phyloP scores from a whole-genome alignment of 2,888 invertebrate species.

The Euproctis similis region DNA sequence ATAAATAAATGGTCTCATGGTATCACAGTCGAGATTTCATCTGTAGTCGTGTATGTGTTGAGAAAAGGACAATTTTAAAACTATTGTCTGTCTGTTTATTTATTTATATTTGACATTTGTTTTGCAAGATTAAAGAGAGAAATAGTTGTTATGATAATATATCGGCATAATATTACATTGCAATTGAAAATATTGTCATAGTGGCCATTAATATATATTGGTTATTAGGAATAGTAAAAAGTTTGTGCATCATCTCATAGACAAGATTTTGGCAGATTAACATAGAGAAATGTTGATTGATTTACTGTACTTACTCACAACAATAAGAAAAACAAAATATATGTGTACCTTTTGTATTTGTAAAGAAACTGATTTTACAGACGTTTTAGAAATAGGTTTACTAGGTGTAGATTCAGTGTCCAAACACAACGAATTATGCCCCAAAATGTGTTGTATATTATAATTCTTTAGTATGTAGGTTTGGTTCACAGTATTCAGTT shows the following conservation, averaged over 20 bases:
- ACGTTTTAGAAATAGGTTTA: constrained; percentile 28
- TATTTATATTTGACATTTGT: constrained; percentile 20
- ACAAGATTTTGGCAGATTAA: constrained; percentile 40
- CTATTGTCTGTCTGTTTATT: constrained; percentile 24
- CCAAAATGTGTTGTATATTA: constrained; percentile 46
- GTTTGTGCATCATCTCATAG: constrained; percentile 11
- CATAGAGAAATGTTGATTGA: too few relatives aligned
- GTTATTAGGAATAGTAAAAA: constrained; percentile 19
- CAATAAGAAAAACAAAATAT: too few relatives aligned
- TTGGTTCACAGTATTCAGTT: constrained; percentile 53
- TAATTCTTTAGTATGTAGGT: constrained; percentile 46
- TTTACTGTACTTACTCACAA: too few relatives aligned
- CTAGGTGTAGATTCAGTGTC: constrained; percentile 36
- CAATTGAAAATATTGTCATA: constrained; percentile 29
- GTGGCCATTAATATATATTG: constrained; percentile 59
- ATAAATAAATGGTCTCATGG: constrained; percentile 36
- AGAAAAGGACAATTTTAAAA: constrained; percentile 9
- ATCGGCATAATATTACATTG: too few relatives aligned
- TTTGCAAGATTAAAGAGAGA: constrained; percentile 15
- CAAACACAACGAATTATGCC: constrained; percentile 59
- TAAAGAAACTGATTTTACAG: constrained; percentile 16
- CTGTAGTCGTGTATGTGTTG: constrained; percentile 21
- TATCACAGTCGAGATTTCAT: constrained; percentile 37
- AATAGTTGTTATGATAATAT: too few relatives aligned
- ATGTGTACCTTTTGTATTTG: constrained; percentile 24